Conservation (phyloP, 2,113 vertebrate species). For the Calyptommatus sinebrachiatus region DNA sequence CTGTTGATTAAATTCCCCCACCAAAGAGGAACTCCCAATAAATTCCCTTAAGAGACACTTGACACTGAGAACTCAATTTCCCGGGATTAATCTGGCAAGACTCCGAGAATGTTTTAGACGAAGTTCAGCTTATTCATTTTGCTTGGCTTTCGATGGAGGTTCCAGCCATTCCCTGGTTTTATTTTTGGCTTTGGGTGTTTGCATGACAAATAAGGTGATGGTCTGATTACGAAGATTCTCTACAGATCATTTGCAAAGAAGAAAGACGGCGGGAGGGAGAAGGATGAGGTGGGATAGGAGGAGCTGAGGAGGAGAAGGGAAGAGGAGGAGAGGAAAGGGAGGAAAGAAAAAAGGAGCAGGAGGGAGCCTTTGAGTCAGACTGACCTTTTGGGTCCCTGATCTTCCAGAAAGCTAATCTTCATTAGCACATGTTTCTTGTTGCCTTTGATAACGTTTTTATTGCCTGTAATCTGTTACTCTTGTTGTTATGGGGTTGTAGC, state of each 20-base stretch:
- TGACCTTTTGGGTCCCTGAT: too few relatives aligned
- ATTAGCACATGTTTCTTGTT: too few relatives aligned
- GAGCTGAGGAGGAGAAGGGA: too few relatives aligned
- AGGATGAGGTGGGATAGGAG: too few relatives aligned
- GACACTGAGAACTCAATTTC: slow-evolving; percentile 5
- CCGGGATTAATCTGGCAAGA: slow-evolving; percentile 1
- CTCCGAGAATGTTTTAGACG: not conserved
- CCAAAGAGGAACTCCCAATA: not conserved
- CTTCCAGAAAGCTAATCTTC: too few relatives aligned
- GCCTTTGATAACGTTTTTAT: too few relatives aligned
- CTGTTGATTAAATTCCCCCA: not conserved
- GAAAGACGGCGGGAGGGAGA: too few relatives aligned
- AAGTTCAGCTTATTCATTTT: not conserved
- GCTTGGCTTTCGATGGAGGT: not conserved
- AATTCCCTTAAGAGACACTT: not conserved
- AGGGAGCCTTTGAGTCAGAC: too few relatives aligned
- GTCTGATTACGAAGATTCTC: not conserved
- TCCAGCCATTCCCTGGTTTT: not conserved
- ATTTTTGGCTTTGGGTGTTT: not conserved
- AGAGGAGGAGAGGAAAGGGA: too few relatives aligned
- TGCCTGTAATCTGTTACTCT: too few relatives aligned
- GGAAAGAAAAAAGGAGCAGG: too few relatives aligned
- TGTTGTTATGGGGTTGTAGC: too few relatives aligned
- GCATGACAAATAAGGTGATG: not conserved
- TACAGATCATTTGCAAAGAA: not conserved